Evolutionary conservation across 2,797 vertebrate species (phyloP), one percentile per base, ranked within the genome.

Genomic region (Pseudochromis fuscus): DNA sequence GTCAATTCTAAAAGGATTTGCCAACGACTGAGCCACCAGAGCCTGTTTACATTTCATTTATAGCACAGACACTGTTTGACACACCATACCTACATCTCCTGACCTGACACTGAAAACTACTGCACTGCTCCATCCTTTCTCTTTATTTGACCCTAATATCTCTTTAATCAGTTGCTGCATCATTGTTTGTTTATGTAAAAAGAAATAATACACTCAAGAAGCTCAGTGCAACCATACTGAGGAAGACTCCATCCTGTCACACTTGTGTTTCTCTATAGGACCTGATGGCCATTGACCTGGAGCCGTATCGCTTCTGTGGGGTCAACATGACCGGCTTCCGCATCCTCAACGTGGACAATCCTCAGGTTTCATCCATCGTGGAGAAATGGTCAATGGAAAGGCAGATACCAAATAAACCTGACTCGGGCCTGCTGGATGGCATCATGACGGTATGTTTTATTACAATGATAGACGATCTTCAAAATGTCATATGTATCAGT

Each of bases 271-370:
- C 87, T 89, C 27, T 83, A 58, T 83, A 99, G 98, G 98, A 99
- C 92, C 95, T 99, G 84, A 98, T 98, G 87, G 97, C 97, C 23
- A 95, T 99, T 74, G 96, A 99, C 92, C 93, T 99, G 87, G 98
- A 99, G 84, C 97, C 97, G 10, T 99, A 99, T 24, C 97, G 97
- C 80, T 99, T 98, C 93, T 98, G 97, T 0, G 98, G 98, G 1
- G 98, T 99, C 77, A 99, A 99, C 89, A 96, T 99, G 94, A 99
- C 98, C 0, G 97, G 98, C 35, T 99, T 99, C 89, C 95, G 98
- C 25, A 98, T 99, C 92, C 94, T 99, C 74, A 99, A 99, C 0
- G 96, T 97, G 86, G 98, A 99, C 62, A 99, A 97, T 90, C 96
- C 97, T 0, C 96, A 97, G 11, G 98, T 99, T 2, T 92, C 96